Evolutionary conservation across 2,113 vertebrate species (phyloP), one percentile per base, ranked within the genome.

Genomic region (Albula glossodonta): DNA sequence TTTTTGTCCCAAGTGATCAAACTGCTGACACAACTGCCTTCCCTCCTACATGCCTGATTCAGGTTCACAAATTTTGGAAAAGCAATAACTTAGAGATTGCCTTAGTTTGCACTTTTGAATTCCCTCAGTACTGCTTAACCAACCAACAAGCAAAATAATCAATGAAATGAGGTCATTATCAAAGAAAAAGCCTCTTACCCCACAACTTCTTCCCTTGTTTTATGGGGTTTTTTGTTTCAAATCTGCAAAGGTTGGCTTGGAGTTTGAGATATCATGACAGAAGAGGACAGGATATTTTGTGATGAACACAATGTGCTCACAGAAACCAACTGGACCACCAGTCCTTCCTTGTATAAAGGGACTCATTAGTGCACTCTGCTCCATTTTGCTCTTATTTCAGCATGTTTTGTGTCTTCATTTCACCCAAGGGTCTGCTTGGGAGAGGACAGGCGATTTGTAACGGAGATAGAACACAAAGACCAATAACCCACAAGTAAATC

Each of bases 111-210:
- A 31, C 22, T 74, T 31, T 31, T 11, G 70, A 9, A n/a, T 31
- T 31, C 70, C 70, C 70, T 31, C 8, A 6, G 22, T n/a, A 74
- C n/a, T 31, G 25, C 70, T 74, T 31, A 31, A 74, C 63, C 63
- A 70, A 70, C 70, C 70, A 74, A 22, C 70, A 74, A 25, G 70
- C n/a, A 10, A 74, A 74, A 74, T 74, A 74, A 74, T 74, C n/a
- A 31, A n/a, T 74, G 22, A 25, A 74, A 74, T 8, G n/a, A 74
- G n/a, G n/a, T 5, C 70, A 74, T 74, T 31, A 25, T 74, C 70
- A 74, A 9, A 25, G 10, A 7, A 31, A 74, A 74, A 6, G n/a
- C n/a, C n/a, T 10, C n/a, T 74, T 74, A 41, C 31, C 31, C 31
- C 31, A 41, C 31, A 41, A 41, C 31, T 41, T 41, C 31, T 41